Conservation (phyloP, 2,113 vertebrate species). For the Bubalus kerabau region DNA sequence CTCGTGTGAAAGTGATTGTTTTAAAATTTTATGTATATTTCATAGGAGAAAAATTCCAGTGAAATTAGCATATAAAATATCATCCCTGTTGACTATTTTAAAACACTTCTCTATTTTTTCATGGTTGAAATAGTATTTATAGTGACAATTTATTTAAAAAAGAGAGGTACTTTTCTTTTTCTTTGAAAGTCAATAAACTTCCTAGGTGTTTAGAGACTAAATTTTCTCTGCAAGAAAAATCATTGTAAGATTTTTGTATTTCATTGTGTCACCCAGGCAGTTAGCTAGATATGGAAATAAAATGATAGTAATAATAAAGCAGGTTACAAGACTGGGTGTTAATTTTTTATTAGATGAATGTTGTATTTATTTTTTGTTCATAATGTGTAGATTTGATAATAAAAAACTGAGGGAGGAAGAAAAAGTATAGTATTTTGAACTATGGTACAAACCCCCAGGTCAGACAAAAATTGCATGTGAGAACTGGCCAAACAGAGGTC, state of each 20-base stretch:
- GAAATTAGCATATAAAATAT: background rate
- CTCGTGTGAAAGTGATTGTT: background rate
- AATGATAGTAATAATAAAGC: background rate
- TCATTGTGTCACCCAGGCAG: background rate
- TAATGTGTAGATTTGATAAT: background rate
- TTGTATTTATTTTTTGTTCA: background rate
- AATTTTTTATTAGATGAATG: slow-evolving; percentile 21
- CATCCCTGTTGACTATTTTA: background rate
- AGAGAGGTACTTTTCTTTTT: background rate
- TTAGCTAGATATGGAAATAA: background rate
- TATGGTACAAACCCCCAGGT: too few relatives aligned
- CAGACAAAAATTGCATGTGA: too few relatives aligned
- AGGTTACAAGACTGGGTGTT: slow-evolving; percentile 41
- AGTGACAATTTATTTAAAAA: background rate
- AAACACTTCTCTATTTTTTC: background rate
- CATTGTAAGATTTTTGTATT: background rate
- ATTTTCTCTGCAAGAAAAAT: background rate
- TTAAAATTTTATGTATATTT: background rate
- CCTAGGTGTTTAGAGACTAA: background rate
- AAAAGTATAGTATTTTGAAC: too few relatives aligned
- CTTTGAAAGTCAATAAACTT: background rate
- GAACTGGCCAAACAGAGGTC: too few relatives aligned
- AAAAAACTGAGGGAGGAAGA: background rate
- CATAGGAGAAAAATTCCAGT: background rate
- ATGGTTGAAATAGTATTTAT: background rate